phyloP scores from a whole-genome alignment of 2,797 vertebrate species.

The Avahi laniger region DNA sequence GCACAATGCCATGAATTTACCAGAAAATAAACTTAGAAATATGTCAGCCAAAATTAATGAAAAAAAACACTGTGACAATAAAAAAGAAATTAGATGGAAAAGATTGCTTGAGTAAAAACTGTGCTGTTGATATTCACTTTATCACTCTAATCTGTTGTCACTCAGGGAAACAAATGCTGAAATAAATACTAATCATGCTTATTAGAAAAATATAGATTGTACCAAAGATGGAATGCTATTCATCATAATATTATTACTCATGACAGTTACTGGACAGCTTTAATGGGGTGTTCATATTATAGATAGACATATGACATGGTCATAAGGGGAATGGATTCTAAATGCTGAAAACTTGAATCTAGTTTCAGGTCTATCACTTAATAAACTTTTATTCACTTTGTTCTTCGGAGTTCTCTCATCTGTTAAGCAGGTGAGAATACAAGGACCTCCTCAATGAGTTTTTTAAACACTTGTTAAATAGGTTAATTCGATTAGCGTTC shows the following conservation, averaged over 20 bases:
- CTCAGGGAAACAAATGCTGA: background rate
- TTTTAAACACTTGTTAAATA: background rate
- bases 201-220: background rate
- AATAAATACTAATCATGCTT: background rate
- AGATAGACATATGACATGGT: background rate
- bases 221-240: background rate
- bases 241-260: background rate
- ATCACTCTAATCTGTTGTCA: background rate
- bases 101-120: background rate
- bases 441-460: background rate
- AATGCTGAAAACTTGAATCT: background rate
- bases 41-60: conserved; percentile 58
- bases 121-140: background rate
- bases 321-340: background rate
- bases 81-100: background rate
- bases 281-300: background rate
- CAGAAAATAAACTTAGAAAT: conserved; percentile 48
- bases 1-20: background rate
- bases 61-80: conserved; percentile 9
- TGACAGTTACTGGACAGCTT: background rate
- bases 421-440: background rate
- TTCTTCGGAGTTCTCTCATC: background rate
- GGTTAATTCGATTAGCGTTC: background rate
- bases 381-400: background rate
- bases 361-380: background rate